Conservation (phyloP, 2,888 invertebrate genomes). For the Dugesia japonica region DNA sequence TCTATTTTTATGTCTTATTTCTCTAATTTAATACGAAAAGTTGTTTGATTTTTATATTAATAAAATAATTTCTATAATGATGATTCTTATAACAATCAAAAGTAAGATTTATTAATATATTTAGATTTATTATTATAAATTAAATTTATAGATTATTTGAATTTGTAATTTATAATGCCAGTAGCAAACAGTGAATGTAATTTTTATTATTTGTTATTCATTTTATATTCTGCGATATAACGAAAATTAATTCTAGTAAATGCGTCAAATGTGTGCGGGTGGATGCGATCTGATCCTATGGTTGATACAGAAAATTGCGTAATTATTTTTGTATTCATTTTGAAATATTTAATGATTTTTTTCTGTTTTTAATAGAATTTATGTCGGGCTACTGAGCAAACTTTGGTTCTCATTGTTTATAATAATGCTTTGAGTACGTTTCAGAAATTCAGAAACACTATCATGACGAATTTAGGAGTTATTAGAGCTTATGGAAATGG, state of each 20-base stretch:
- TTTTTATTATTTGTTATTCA: too few relatives aligned
- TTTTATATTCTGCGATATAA: too few relatives aligned
- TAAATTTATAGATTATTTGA: too few relatives aligned
- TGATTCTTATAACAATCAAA: too few relatives aligned
- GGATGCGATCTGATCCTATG: not conserved
- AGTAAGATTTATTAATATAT: too few relatives aligned
- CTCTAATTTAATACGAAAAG: too few relatives aligned
- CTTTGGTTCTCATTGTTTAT: not conserved
- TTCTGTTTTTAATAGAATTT: not conserved
- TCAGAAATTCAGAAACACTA: not conserved
- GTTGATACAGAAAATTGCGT: not conserved
- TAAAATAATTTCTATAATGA: too few relatives aligned
- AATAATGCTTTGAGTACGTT: not conserved
- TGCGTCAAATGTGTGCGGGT: not conserved
- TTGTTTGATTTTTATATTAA: too few relatives aligned
- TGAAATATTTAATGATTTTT: not conserved
- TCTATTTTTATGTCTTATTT: too few relatives aligned
- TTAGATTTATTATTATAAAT: too few relatives aligned
- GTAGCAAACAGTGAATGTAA: too few relatives aligned
- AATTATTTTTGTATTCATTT: not conserved
- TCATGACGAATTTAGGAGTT: not conserved
- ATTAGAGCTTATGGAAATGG: slow-evolving; percentile 10
- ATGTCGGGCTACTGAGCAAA: not conserved
- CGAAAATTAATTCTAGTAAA: not conserved
- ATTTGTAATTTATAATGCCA: too few relatives aligned